Conservation (phyloP, 2,113 vertebrate species). For the Silurus glanis region DNA sequence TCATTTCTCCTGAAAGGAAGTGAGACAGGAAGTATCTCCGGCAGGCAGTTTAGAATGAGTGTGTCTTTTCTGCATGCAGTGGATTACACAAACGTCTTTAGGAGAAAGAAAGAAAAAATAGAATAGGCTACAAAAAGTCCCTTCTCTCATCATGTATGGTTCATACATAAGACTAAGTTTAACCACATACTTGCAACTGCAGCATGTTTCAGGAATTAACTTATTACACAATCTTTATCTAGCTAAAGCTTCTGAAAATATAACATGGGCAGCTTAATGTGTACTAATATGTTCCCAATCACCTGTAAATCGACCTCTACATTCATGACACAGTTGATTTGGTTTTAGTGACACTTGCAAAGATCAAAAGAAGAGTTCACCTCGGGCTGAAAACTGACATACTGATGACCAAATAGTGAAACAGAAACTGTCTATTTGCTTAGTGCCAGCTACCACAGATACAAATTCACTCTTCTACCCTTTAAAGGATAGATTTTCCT, state of each 20-base stretch:
- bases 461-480: neutral
- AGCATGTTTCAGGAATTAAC: slow-evolving; percentile 39
- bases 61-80: slow-evolving; percentile 49
- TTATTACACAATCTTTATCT: slow-evolving; percentile 36
- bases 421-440: neutral
- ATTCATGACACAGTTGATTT: neutral
- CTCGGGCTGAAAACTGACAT: neutral
- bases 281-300: neutral
- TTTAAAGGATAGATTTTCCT: neutral
- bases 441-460: neutral
- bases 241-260: slow-evolving; percentile 36
- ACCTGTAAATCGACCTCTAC: neutral
- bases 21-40: slow-evolving; percentile 56
- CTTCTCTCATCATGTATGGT: slow-evolving; percentile 35
- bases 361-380: neutral
- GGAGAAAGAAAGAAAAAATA: neutral
- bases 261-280: neutral
- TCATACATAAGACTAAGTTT: slow-evolving; percentile 18
- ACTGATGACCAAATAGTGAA: neutral
- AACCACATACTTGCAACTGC: slow-evolving; percentile 26
- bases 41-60: slow-evolving; percentile 51
- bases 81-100: slow-evolving; percentile 41
- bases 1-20: slow-evolving; percentile 57
- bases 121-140: slow-evolving; percentile 7
- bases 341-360: neutral